phyloP scores from a whole-genome alignment of 2,113 vertebrate species.

The Galemys pyrenaicus region DNA sequence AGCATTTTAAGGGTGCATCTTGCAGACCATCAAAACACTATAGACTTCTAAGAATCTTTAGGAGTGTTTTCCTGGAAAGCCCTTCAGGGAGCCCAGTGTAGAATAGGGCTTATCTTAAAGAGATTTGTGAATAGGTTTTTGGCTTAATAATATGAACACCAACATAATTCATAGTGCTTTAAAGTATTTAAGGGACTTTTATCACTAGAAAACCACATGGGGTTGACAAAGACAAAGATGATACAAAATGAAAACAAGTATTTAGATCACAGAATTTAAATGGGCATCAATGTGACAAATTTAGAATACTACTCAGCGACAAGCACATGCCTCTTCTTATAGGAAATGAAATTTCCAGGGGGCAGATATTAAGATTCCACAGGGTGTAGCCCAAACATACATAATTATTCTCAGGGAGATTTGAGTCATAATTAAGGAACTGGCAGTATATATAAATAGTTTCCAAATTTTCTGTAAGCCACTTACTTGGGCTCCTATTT shows the following conservation, averaged over 20 bases:
- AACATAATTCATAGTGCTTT: not conserved
- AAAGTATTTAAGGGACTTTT: not conserved
- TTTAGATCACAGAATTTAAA: not conserved
- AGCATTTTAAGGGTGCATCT: not conserved
- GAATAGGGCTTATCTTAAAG: not conserved
- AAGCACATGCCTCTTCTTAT: not conserved
- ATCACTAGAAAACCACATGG: not conserved
- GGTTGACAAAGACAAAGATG: not conserved
- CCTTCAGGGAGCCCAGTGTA: not conserved
- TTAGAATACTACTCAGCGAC: not conserved
- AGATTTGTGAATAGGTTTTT: not conserved
- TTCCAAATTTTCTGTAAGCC: not conserved
- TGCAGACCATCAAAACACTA: not conserved
- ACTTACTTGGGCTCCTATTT: not conserved
- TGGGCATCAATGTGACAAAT: not conserved
- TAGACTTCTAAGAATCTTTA: not conserved
- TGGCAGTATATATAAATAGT: not conserved
- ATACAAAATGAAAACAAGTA: not conserved
- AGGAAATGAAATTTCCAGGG: not conserved
- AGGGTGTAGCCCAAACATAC: not conserved
- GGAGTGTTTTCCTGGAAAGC: not conserved
- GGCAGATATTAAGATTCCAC: not conserved
- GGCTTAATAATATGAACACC: not conserved
- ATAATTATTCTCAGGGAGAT: not conserved
- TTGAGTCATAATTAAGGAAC: not conserved